Evolutionary conservation across 2,888 invertebrate species (phyloP), one percentile per base, ranked within the genome.

Genomic region (Sminthurinus aureus): DNA sequence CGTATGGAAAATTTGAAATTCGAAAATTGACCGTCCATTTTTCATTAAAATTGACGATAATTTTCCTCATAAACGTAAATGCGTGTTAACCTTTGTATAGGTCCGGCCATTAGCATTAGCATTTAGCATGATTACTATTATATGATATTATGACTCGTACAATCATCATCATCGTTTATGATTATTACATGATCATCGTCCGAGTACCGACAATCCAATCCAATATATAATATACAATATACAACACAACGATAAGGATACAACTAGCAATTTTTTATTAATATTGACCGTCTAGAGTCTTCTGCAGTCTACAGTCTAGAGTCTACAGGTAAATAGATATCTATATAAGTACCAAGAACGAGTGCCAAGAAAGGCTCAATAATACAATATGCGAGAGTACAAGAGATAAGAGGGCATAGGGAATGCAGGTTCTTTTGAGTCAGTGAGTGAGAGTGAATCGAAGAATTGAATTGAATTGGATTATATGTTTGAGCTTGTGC

Each of bases 401-500:
- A 38, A 38, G 38, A 38, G 38, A 38, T 58, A 18, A 58, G 58
- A 58, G 71, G 69, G 52, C 52, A 8, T 11, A 8, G 52, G 58
- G 9, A 58, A 58, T 2, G 9, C 15, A 58, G 58, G 66, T n/a
- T 18, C 66, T 66, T 66, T 66, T 1, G 66, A n/a, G 69, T 9
- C 9, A 12, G 69, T 69, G 22, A 71, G 24, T 71, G 24, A 71
- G 20, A 71, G 24, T 71, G n/a, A 71, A 71, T 24, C n/a, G 4
- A 38, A 38, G n/a, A 71, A 71, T 24, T 71, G 24, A 71, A 71
- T 24, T 71, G 24, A 71, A 71, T 20, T 71, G 71, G 20, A 24
- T 58, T 58, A 58, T 13, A 58, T 2, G 13, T 58, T 58, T 58
- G 15, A 38, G 38, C 38, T 38, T 38, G 38, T 38, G 38, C 38